These are phyloP conservation scores for Phaetusa simplex DNA, from an alignment of 2,113 vertebrate genomes.

Conservation along the genomic window DNA sequence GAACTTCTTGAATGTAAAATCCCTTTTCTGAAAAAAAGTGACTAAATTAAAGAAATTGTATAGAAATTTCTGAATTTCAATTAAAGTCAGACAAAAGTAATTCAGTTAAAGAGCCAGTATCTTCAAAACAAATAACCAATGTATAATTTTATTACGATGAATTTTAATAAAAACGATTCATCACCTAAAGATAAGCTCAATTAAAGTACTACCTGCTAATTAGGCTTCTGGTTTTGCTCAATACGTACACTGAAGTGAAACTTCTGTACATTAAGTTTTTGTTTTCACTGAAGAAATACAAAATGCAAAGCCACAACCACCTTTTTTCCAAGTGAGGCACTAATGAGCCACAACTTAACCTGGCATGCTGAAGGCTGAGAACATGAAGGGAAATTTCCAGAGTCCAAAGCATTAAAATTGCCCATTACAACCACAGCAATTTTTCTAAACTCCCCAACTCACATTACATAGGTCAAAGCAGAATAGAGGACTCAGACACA, in stretches of 20 bases:
- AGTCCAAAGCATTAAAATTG: background rate
- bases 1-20: background rate
- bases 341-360: background rate
- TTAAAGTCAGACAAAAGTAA: background rate
- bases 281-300: background rate
- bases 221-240: background rate
- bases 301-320: background rate
- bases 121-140: background rate
- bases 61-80: background rate
- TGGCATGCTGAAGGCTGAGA: background rate
- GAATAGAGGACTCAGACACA: background rate
- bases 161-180: background rate
- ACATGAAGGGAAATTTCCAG: background rate
- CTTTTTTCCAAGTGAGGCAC: background rate
- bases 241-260: background rate
- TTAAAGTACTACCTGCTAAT: background rate
- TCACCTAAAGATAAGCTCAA: background rate
- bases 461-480: background rate
- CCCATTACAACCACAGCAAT: accelerated
- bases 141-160: background rate
- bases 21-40: background rate
- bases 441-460: background rate
- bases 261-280: background rate
- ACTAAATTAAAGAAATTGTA: background rate
- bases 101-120: background rate